Evolutionary conservation across 2,888 invertebrate species (phyloP).

Genomic region (Penaeus monodon): DNA sequence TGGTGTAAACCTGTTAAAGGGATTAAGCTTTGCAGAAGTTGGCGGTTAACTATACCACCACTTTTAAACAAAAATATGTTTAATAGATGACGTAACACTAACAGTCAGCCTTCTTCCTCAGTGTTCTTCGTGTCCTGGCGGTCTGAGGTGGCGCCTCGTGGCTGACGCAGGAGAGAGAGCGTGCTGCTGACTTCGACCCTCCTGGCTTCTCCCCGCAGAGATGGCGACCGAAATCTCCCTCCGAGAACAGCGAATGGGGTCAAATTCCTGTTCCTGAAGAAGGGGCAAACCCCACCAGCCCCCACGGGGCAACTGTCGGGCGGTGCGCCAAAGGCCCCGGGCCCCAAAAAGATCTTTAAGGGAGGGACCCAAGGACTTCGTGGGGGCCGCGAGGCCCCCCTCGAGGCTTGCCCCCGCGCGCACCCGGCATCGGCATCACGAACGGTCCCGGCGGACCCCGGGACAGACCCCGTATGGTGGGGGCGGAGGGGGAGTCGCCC

Average conservation of each 20-base stretch:
- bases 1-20: too few relatives aligned
- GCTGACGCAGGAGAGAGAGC: background rate
- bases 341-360: constrained; percentile 60
- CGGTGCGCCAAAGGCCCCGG: constrained; percentile 48
- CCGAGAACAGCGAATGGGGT: constrained; percentile 59
- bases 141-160: background rate
- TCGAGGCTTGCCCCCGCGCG: constrained; percentile 42
- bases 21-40: too few relatives aligned
- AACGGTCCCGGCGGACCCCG: constrained; percentile 62
- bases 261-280: constrained; percentile 52
- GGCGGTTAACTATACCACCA: too few relatives aligned
- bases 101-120: too few relatives aligned
- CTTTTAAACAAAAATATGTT: too few relatives aligned
- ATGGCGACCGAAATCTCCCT: constrained; percentile 33
- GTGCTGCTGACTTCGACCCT: background rate
- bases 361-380: constrained; percentile 56
- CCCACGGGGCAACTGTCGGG: constrained; percentile 58
- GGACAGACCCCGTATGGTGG: too few relatives aligned
- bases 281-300: constrained; percentile 50
- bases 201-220: background rate
- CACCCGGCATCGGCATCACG: constrained; percentile 17
- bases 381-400: constrained; percentile 54
- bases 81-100: too few relatives aligned
- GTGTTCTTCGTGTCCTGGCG: too few relatives aligned
- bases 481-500: constrained; percentile 53